phyloP scores from a whole-genome alignment of 2,113 vertebrate genomes.

The Motacilla alba region DNA sequence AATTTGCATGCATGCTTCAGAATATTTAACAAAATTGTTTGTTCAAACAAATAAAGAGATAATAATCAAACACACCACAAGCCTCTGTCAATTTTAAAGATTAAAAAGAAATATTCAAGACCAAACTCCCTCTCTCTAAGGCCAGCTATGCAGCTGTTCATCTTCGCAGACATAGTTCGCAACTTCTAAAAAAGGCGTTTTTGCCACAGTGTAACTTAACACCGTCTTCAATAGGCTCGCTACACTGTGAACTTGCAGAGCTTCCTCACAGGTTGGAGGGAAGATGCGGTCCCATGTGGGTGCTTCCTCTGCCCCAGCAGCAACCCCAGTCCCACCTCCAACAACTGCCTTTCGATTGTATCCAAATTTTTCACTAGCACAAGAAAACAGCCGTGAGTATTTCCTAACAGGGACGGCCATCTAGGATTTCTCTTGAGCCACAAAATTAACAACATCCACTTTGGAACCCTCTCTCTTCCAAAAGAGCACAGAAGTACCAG shows the following conservation, averaged over 20 bases:
- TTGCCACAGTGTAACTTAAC: constrained; percentile 19
- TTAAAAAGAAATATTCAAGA: not conserved
- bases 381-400: not conserved
- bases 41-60: not conserved
- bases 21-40: not conserved
- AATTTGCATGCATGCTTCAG: not conserved
- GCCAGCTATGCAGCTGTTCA: not conserved
- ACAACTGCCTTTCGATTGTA: not conserved
- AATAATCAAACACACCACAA: not conserved
- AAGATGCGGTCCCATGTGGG: rapidly evolving
- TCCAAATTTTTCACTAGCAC: not conserved
- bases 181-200: constrained; percentile 45
- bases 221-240: not conserved
- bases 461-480: not conserved
- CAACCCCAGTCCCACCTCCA: not conserved
- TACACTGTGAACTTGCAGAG: rapidly evolving
- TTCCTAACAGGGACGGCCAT: not conserved
- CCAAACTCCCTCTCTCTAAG: not conserved
- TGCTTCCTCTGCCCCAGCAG: not conserved
- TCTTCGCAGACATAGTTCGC: not conserved
- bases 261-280: rapidly evolving
- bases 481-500: not conserved
- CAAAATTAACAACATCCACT: not conserved
- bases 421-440: not conserved
- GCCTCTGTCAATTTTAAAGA: not conserved